Evolutionary conservation across 2,888 invertebrate species (phyloP), one percentile per base, ranked within the genome.

Genomic region (Diaperis boleti): DNA sequence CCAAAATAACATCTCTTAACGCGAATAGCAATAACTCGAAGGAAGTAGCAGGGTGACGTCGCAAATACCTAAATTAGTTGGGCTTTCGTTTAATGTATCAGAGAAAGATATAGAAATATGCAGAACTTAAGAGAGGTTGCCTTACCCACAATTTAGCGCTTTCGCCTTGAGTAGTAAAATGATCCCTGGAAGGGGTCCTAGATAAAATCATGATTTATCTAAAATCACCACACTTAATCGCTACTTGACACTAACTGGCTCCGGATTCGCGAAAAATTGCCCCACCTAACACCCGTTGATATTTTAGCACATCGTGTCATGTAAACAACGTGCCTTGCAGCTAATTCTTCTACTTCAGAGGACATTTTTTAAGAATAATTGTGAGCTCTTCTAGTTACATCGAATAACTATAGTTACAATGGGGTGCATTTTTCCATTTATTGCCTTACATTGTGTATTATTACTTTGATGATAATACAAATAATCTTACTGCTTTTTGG

Each of bases 81-180:
- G n/a, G n/a, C n/a, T n/a, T n/a, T n/a, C n/a, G n/a, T n/a, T n/a
- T n/a, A n/a, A n/a, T n/a, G n/a, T n/a, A n/a, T n/a, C n/a, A n/a
- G n/a, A n/a, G n/a, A n/a, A n/a, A n/a, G n/a, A n/a, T n/a, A n/a
- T n/a, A n/a, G n/a, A n/a, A n/a, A n/a, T n/a, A n/a, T n/a, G n/a
- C n/a, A n/a, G n/a, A n/a, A n/a, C n/a, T n/a, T 26, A 26, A 26
- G 6, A 20, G n/a, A 26, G 1, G 3, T 26, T 13, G 15, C 64
- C 82, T 80, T 78, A 82, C 82, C 82, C 82, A 82, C 68, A 80
- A 70, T 26, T 71, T 72, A 44, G 78, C 77, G 3, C 75, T 67
- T 64, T 79, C 80, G 61, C 78, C 69, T 64, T 71, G 70, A 54
- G 64, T 56, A 47, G 45, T 59, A 66, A 80, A 80, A 56, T 75